Percentiles rank a stretch among this genome's conserved stretches.
Conservation (phyloP, 2,888 invertebrate species). For the Tuta absoluta region DNA sequence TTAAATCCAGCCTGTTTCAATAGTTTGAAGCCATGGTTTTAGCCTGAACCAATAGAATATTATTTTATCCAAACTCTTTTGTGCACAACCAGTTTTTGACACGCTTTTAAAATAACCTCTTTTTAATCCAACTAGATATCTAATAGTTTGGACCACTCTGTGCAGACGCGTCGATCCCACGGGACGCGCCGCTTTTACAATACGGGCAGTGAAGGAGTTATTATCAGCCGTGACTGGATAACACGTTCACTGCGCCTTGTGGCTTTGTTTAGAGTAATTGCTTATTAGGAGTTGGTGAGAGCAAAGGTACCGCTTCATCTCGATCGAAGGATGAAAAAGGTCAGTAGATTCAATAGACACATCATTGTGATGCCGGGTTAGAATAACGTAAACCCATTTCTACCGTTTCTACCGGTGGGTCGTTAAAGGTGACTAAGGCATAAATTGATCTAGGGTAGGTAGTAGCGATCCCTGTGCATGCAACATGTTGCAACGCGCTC, state of each 20-base stretch:
- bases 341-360: not conserved
- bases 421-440: too few relatives aligned
- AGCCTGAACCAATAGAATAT: not conserved
- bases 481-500: too few relatives aligned
- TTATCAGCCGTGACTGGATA: conserved; percentile 49
- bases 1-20: not conserved
- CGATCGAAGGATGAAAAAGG: not conserved
- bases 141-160: conserved; percentile 19
- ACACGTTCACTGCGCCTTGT: conserved; percentile 7
- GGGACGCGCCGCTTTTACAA: conserved; percentile 27
- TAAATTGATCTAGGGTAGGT: too few relatives aligned
- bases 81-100: not conserved
- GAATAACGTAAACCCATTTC: too few relatives aligned
- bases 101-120: not conserved
- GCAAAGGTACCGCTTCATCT: not conserved
- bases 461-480: too few relatives aligned
- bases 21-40: too few relatives aligned
- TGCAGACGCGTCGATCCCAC: conserved; percentile 25
- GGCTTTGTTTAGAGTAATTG: not conserved
- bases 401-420: too few relatives aligned
- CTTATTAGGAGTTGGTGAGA: not conserved
- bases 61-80: not conserved
- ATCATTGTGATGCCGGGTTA: too few relatives aligned
- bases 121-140: not conserved
- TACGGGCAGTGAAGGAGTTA: conserved; percentile 42